These are phyloP conservation scores for Sylvia atricapilla DNA, from an alignment of 2,113 vertebrate genomes.

Conservation along the genomic window DNA sequence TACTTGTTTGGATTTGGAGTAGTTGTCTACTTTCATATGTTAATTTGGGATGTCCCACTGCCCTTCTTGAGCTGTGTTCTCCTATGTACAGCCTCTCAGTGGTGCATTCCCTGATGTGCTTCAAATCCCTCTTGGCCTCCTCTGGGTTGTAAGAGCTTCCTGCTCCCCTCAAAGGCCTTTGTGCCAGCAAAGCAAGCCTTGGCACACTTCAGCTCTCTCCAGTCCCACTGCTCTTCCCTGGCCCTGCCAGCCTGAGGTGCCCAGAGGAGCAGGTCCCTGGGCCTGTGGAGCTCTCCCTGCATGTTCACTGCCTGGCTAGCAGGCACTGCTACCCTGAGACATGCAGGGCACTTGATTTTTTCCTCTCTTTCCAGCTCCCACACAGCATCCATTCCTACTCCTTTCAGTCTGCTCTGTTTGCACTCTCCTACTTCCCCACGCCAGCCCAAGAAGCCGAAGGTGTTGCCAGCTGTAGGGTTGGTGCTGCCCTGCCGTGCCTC, in stretches of 20 bases:
- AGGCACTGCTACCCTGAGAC: rapidly evolving
- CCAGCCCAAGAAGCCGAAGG: neutral
- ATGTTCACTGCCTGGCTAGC: rapidly evolving
- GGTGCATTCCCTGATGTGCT: rapidly evolving
- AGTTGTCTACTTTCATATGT: neutral
- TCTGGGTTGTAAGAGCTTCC: neutral
- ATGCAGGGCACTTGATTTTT: neutral
- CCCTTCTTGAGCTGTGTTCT: neutral
- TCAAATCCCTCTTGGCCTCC: neutral
- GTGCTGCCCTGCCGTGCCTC: neutral
- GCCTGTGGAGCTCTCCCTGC: neutral
- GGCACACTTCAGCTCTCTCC: neutral
- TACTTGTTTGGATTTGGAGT: neutral
- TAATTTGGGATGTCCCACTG: neutral
- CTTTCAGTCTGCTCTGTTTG: neutral
- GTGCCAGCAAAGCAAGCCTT: neutral
- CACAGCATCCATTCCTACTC: neutral
- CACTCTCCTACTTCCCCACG: rapidly evolving
- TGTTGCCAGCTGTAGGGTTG: neutral
- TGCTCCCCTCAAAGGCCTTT: rapidly evolving
- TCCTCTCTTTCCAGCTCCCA: neutral
- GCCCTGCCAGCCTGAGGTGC: neutral
- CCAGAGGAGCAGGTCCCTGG: neutral
- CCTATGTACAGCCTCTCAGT: neutral
- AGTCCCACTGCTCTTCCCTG: neutral